phyloP scores from a whole-genome alignment of 2,113 vertebrate genomes.

The Bufo gargarizans region DNA sequence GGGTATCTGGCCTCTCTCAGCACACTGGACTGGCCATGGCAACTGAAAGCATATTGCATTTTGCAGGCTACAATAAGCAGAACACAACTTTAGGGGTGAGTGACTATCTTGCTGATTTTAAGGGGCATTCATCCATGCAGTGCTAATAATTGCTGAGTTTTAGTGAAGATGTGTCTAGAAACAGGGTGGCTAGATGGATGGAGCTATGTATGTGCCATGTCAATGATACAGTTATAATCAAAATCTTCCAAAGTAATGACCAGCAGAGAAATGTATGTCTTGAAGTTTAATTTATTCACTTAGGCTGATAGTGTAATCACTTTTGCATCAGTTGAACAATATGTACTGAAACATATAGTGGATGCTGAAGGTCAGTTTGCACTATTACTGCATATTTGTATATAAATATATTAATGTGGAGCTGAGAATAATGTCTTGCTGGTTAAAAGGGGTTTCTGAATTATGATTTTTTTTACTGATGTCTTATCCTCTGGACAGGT shows the following conservation, averaged over 20 bases:
- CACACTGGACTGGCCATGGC: constrained; percentile 97
- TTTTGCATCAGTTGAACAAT: too few species aligned
- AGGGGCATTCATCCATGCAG: not conserved
- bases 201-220: not conserved
- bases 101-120: constrained; percentile 51
- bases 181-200: not conserved
- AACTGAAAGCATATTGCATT: constrained; percentile 93
- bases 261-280: not conserved
- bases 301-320: not conserved
- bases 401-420: not conserved
- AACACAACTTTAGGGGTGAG: constrained; percentile 93
- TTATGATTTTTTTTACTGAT: too few species aligned
- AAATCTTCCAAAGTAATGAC: not conserved
- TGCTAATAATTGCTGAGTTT: not conserved
- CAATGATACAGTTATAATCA: not conserved
- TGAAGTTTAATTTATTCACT: not conserved
- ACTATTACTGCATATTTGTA: not conserved
- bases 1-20: constrained; percentile 92
- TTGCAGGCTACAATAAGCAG: constrained; percentile 92
- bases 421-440: not conserved
- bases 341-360: too few species aligned
- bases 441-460: not conserved
- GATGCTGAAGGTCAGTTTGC: not conserved
- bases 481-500: too few species aligned
- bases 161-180: not conserved